A percentile compares a stretch with the other conserved stretches of the same genome.
These are phyloP conservation scores for Pao palembangensis DNA, from an alignment of 2,113 vertebrate species.

Conservation along the genomic window DNA sequence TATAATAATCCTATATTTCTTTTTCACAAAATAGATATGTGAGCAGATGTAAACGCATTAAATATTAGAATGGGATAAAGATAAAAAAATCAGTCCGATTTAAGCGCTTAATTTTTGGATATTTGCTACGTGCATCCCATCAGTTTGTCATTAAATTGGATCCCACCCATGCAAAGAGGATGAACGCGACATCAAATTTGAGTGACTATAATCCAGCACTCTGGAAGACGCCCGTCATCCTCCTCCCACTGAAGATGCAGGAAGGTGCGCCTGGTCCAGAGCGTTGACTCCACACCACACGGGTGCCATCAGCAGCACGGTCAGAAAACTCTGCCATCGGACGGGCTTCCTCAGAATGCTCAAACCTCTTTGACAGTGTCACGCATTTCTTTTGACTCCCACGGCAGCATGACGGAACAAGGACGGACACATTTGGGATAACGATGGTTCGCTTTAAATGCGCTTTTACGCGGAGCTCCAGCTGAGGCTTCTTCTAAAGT, in stretches of 20 bases:
- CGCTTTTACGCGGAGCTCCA: conserved; percentile 39
- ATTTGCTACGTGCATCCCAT: too few relatives aligned
- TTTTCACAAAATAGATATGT: too few relatives aligned
- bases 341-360: too few relatives aligned
- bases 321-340: conserved; percentile 9
- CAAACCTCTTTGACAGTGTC: neutral
- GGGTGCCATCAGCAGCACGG: neutral
- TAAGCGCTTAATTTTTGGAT: too few relatives aligned
- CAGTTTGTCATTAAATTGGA: neutral
- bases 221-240: conserved; percentile 1
- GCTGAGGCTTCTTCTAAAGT: conserved; percentile 53
- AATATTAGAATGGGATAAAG: too few relatives aligned
- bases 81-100: too few relatives aligned
- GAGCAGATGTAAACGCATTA: too few relatives aligned
- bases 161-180: neutral
- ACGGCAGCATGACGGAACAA: neutral
- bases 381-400: neutral
- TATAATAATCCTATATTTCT: too few relatives aligned
- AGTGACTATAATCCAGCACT: neutral
- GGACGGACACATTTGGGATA: conserved; percentile 21
- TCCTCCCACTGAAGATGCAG: conserved; percentile 44
- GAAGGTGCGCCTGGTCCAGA: conserved; percentile 36
- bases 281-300: conserved; percentile 35
- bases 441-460: conserved; percentile 59
- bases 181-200: neutral